Base-by-base conservation (phyloP, 2,113 vertebrate species). In the Dicerorhinus sumatrensis region DNA sequence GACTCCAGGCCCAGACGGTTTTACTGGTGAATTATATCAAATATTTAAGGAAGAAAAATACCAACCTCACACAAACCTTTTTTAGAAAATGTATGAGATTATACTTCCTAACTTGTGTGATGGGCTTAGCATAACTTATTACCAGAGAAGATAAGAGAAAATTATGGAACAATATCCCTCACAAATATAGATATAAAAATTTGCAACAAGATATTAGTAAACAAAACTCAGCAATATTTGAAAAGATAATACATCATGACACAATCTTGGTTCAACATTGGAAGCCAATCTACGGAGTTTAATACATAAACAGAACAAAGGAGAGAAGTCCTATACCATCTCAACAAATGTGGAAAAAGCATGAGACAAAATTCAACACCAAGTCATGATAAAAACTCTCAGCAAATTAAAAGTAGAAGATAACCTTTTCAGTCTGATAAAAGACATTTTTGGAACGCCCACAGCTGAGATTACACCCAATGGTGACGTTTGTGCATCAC, bases 21-120 rank as follows among this genome's bases (percentile, higher is more conserved):
- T 84, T 91, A 93, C 23, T 93, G 9, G n/a, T 93, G 81, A 97
- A 73, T 82, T 77, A 58, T 46, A 88, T 33, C 8, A 90, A n/a
- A 62, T 2, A 73, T 77, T 91, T 91, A 88, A 83, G 58, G 72
- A 77, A 72, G 18, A 48, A 89, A 95, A 96, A 81, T 25, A 65
- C 1, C 31, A 77, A 56, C 39, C 6, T 72, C 33, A 81, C 11
- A 48, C 72, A 93, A 83, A 65, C 27, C 27, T 18, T 82, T 54
- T 83, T n/a, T 54, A 65, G 60, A 80, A 94, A 89, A 58, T 54
- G 11, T n/a, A 25, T 39, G 17, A 73, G 48, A 73, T 31, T 72
- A 79, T 0, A 48, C 29, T 65, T 86, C 23, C 8, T 77, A 83
- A 73, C 36, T 77, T 79, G 36, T 60, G 8, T 58, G 46, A 48